phyloP scores from a whole-genome alignment of 2,113 vertebrate genomes.

The Poeciliopsis occidentalis region DNA sequence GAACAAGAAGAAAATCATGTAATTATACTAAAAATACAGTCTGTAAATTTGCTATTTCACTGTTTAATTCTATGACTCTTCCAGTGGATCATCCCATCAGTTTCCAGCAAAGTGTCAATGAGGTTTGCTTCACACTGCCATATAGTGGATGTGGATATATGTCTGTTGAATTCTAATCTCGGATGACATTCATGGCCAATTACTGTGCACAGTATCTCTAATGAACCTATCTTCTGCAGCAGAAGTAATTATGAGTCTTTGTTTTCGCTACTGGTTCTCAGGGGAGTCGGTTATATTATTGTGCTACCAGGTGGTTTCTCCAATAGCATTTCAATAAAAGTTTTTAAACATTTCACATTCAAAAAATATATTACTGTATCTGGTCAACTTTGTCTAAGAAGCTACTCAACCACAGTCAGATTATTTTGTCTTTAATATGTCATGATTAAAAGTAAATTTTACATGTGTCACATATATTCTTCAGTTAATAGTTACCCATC shows the following conservation, averaged over 20 bases:
- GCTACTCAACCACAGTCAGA: neutral
- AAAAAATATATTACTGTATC: neutral
- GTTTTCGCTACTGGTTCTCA: neutral
- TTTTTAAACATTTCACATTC: neutral
- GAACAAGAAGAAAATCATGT: neutral
- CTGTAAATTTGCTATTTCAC: neutral
- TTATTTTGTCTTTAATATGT: neutral
- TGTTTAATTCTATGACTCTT: neutral
- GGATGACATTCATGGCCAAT: constrained; percentile 23
- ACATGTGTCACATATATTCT: constrained; percentile 10
- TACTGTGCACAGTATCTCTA: neutral
- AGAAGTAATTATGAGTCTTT: constrained; percentile 16
- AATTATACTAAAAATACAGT: neutral
- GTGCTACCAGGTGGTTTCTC: constrained; percentile 3
- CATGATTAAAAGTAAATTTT: constrained; percentile 25
- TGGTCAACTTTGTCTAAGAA: neutral
- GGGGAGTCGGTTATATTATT: constrained; percentile 5
- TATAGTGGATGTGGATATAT: constrained; percentile 3
- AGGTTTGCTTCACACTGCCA: neutral
- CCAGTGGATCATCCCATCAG: neutral
- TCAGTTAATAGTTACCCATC: constrained; percentile 48
- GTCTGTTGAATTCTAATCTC: constrained; percentile 16
- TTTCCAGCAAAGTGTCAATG: constrained; percentile 5
- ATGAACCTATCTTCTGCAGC: constrained; percentile 16
- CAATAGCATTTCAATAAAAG: neutral